phyloP scores from a whole-genome alignment of 2,113 vertebrate genomes.

The Dasypus novemcinctus region DNA sequence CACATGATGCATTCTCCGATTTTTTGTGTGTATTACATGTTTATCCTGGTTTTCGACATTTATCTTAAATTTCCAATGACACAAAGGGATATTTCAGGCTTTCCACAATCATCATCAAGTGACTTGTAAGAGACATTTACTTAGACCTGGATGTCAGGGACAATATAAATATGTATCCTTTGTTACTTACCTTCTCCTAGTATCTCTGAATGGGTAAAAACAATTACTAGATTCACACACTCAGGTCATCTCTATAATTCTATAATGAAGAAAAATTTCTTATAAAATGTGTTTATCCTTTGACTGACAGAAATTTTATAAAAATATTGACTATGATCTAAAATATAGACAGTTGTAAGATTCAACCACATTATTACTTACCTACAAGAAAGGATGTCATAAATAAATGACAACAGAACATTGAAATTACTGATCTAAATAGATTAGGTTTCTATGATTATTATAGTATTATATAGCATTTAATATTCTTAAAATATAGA shows the following conservation, averaged over 20 bases:
- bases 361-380: background rate
- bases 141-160: too few relatives aligned
- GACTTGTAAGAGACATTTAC: background rate
- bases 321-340: background rate
- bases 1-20: too few relatives aligned
- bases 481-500: background rate
- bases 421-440: background rate
- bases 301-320: background rate
- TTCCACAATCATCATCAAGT: background rate
- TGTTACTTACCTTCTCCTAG: too few relatives aligned
- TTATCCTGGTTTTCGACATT: too few relatives aligned
- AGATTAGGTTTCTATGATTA: background rate
- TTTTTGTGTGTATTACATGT: too few relatives aligned
- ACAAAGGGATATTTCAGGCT: background rate
- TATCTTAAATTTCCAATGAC: background rate
- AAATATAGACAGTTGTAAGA: background rate
- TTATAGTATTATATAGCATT: background rate
- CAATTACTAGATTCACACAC: background rate
- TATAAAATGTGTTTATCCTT: background rate
- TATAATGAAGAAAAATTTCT: background rate
- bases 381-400: background rate
- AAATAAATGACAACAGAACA: background rate
- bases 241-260: background rate
- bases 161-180: too few relatives aligned
- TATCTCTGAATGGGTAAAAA: background rate